These are phyloP conservation scores for Rhinolophus ferrumequinum DNA, from an alignment of 2,113 vertebrate genomes.

Conservation along the genomic window DNA sequence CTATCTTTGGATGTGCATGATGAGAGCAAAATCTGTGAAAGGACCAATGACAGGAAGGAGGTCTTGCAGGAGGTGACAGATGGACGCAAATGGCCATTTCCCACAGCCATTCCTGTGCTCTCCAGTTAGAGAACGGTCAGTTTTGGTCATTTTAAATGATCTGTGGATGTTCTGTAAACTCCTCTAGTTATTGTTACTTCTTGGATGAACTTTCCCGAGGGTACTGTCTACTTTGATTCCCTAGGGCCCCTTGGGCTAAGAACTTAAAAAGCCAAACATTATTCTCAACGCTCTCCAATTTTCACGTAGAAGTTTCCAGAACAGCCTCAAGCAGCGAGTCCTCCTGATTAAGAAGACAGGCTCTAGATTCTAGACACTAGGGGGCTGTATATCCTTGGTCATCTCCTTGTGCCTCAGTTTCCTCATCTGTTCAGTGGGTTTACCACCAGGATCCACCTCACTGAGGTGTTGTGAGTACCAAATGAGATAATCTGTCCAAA, in stretches of 20 bases:
- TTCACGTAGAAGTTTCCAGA: background rate
- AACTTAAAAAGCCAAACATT: constrained; percentile 5
- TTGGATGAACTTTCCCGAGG: background rate
- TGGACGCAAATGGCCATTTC: background rate
- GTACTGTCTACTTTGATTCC: background rate
- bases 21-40: background rate
- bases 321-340: background rate
- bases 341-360: background rate
- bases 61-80: background rate
- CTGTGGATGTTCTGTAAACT: background rate
- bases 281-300: background rate
- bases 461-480: background rate
- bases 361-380: background rate
- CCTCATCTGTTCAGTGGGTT: background rate
- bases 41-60: background rate
- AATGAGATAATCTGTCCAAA: background rate
- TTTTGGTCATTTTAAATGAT: background rate
- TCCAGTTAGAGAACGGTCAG: background rate
- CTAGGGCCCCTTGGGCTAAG: background rate
- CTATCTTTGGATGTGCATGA: background rate
- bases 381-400: background rate
- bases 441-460: background rate
- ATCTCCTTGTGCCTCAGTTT: constrained; percentile 1
- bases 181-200: background rate
- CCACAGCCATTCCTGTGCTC: background rate